Base-by-base conservation (phyloP, 1,140 invertebrate genomes). In the Bombus affinis region DNA sequence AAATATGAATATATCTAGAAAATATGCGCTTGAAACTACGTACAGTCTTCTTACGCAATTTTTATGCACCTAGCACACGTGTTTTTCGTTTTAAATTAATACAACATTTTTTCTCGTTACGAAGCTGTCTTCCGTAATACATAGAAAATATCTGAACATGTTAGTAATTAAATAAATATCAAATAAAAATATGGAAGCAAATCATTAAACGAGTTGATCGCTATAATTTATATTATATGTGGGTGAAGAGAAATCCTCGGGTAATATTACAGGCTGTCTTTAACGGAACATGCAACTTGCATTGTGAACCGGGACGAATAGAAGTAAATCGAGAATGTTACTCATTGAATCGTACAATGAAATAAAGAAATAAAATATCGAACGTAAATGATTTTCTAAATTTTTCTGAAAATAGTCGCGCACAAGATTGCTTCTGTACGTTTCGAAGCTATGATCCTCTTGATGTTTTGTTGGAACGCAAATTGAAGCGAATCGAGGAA, bases 1-100 rank as follows among this genome's bases (percentile, higher is more conserved):
- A 78, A 78, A 28, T 66, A 78, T 4, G 37, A 39, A 39, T 62
- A 62, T 62, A 65, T 39, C 18, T 15, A 10, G 32, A 28, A 59
- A 75, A 59, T 59, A 76, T 6, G 53, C n/a, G 35, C 39, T n/a
- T 68, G 25, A 79, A 79, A 47, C 9, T 37, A 47, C n/a, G 12
- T 25, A 78, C 76, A 78, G 59, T 66, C 62, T 68, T 66, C 42
- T 47, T 65, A 79, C 25, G 18, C 15, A 57, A 71, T 32, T 35
- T 72, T 42, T 70, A 53, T 47, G 70, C 32, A 39, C 3, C n/a
- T 37, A 25, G n/a, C 47, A 62, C 28, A 62, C 44, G 13, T 44
- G 42, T 71, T n/a, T 37, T 71, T 8, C 3, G 47, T 71, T 59
- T 86, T 22, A 75, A 76, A 9, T 39, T 57, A 76, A 68, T 32